phyloP scores from a whole-genome alignment of 2,113 vertebrate species.

The Agelaius phoeniceus region DNA sequence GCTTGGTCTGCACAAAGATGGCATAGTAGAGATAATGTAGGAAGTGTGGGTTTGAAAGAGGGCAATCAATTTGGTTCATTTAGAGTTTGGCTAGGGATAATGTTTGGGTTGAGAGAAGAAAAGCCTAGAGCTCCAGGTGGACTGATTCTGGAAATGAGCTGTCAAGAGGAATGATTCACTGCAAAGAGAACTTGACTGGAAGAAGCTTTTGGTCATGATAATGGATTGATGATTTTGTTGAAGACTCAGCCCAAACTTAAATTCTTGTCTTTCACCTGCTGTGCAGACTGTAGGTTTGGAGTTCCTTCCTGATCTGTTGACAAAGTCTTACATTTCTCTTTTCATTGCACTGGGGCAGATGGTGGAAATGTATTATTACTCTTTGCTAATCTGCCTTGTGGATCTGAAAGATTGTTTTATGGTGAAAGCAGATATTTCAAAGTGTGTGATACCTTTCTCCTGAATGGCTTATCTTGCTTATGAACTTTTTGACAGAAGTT shows the following conservation, averaged over 20 bases:
- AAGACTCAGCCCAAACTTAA: neutral
- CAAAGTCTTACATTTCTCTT: neutral
- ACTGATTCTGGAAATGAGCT: neutral
- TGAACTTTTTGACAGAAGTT: neutral
- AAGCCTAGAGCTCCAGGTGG: neutral
- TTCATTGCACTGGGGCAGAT: neutral
- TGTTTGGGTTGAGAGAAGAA: neutral
- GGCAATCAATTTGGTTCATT: neutral
- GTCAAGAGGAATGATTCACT: rapidly evolving
- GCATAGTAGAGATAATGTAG: neutral
- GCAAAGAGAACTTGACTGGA: neutral
- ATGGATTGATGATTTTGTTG: neutral
- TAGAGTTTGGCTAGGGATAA: neutral
- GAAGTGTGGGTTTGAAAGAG: neutral
- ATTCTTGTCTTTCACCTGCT: neutral
- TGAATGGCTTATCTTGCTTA: neutral
- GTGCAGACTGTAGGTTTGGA: neutral
- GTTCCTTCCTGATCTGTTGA: neutral
- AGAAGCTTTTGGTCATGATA: neutral
- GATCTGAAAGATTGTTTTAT: neutral
- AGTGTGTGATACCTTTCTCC: neutral
- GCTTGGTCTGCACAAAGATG: neutral
- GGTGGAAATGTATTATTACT: neutral
- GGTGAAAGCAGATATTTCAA: neutral
- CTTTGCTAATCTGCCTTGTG: neutral